phyloP scores from a whole-genome alignment of 2,797 vertebrate species.

The Dendrocincla fuliginosa region DNA sequence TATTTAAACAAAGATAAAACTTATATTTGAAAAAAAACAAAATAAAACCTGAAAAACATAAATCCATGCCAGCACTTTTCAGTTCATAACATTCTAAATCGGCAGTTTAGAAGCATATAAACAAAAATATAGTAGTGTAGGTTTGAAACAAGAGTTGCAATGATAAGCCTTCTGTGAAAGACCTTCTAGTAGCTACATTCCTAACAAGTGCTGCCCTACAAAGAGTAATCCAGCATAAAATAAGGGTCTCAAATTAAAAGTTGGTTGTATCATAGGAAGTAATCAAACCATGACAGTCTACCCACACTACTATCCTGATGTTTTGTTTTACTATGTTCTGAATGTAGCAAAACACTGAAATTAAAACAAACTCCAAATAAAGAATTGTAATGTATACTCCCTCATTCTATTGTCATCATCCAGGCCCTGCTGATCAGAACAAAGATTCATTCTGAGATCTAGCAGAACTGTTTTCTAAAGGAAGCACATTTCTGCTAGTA shows the following conservation, averaged over 20 bases:
- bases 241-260: not conserved
- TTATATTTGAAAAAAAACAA: not conserved
- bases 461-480: not conserved
- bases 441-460: not conserved
- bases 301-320: no score
- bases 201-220: not conserved
- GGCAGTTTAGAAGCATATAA: not conserved
- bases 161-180: not conserved
- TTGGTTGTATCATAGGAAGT: not conserved
- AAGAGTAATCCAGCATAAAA: not conserved
- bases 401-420: not conserved
- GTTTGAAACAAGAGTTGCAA: constrained; percentile 11
- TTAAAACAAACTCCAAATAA: not conserved
- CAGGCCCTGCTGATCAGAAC: not conserved
- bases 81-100: not conserved
- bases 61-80: not conserved
- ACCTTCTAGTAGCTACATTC: not conserved
- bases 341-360: not conserved
- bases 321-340: not conserved
- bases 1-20: not conserved
- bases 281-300: not conserved
- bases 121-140: constrained; percentile 8
- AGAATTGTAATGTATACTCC: not conserved
- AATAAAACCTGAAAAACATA: not conserved
- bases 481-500: not conserved